Evolutionary conservation across 2,797 vertebrate genomes (phyloP).

Genomic region (Pangasius sanitwongsei): DNA sequence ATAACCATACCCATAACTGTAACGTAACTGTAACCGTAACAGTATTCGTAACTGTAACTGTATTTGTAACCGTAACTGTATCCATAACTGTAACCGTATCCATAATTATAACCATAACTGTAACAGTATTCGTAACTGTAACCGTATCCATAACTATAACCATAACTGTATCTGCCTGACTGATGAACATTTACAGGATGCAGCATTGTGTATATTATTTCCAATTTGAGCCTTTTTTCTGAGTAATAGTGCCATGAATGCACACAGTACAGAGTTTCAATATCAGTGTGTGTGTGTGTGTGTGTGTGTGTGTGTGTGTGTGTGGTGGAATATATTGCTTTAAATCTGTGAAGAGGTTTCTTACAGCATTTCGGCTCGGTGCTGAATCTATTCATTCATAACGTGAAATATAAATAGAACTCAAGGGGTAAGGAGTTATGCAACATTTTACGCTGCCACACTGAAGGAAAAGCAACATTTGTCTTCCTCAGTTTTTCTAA

Average conservation of each 20-base stretch:
- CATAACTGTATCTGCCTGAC: background rate
- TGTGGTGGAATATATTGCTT: background rate
- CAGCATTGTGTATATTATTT: background rate
- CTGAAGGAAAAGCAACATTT: background rate
- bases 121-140: background rate
- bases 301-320: background rate
- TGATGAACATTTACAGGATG: background rate
- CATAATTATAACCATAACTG: background rate
- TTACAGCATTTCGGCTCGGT: background rate
- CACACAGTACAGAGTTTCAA: background rate
- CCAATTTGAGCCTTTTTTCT: background rate
- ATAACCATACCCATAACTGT: background rate
- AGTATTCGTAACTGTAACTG: no score
- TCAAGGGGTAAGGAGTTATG: background rate
- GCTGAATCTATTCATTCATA: conserved; percentile 7
- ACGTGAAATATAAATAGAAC: conserved; percentile 1
- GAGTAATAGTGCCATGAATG: background rate
- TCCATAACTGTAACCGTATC: background rate
- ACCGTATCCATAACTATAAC: background rate
- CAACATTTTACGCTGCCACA: background rate
- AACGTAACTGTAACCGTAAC: background rate
- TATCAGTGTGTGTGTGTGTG: background rate
- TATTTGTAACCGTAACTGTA: background rate
- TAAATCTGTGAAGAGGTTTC: background rate
- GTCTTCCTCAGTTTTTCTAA: background rate